Evolutionary conservation across 1,140 invertebrate genomes (phyloP).

Genomic region (Chrysomallon squamiferum): DNA sequence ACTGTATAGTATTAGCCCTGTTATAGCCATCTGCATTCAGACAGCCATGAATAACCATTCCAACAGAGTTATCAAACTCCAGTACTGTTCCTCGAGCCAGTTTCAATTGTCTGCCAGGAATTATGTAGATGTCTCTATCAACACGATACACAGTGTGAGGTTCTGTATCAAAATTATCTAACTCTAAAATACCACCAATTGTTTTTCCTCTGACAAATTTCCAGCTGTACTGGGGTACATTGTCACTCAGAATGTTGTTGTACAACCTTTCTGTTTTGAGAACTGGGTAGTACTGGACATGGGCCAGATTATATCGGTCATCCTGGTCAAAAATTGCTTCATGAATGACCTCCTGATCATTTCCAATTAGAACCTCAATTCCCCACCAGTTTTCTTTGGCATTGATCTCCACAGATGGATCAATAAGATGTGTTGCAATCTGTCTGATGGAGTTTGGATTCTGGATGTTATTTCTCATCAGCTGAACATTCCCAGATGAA

Average conservation of each 20-base stretch:
- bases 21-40: slow-evolving; percentile 69
- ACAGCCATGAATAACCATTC: slow-evolving; percentile 94
- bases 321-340: slow-evolving; percentile 57
- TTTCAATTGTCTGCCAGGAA: slow-evolving; percentile 31
- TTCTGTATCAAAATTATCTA: slow-evolving; percentile 25
- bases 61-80: slow-evolving; percentile 83
- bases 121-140: slow-evolving; percentile 58
- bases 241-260: slow-evolving; percentile 32
- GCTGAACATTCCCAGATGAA: slow-evolving; percentile 83
- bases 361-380: slow-evolving; percentile 51
- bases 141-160: slow-evolving; percentile 43
- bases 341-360: slow-evolving; percentile 37
- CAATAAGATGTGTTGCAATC: slow-evolving; percentile 92
- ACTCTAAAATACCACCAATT: slow-evolving; percentile 50
- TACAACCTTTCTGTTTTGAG: slow-evolving; percentile 46
- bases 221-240: slow-evolving; percentile 36
- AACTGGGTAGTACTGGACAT: slow-evolving; percentile 58
- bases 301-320: slow-evolving; percentile 58
- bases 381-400: slow-evolving; percentile 95
- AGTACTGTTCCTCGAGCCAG: slow-evolving; percentile 80
- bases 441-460: slow-evolving; percentile 89
- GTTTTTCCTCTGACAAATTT: slow-evolving; percentile 33
- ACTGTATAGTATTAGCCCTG: slow-evolving; percentile 20
- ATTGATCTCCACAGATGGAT: slow-evolving; percentile 92
- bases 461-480: slow-evolving; percentile 91